Conservation (phyloP, 2,797 vertebrate species). For the Spizella passerina region DNA sequence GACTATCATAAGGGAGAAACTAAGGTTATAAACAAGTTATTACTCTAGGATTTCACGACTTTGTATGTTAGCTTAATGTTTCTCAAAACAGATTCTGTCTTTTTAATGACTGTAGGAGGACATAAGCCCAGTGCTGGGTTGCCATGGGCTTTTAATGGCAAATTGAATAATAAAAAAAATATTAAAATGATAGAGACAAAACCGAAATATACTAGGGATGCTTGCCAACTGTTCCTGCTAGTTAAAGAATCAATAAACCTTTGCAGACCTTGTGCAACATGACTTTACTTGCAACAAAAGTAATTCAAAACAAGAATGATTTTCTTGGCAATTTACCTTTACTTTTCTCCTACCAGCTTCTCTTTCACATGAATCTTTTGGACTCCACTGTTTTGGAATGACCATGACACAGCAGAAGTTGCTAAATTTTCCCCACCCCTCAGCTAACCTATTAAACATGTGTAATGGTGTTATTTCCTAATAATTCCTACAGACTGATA, state of each 20-base stretch:
- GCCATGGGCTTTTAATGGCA: constrained; percentile 29
- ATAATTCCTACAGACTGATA: constrained; percentile 11
- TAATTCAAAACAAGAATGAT: background rate
- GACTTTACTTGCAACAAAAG: background rate
- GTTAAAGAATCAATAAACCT: constrained; percentile 26
- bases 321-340: constrained; percentile 13
- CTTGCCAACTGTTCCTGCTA: background rate
- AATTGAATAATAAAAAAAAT: constrained; percentile 52
- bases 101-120: constrained; percentile 37
- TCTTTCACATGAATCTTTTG: background rate
- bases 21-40: constrained; percentile 50
- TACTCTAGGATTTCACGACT: constrained; percentile 37
- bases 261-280: background rate
- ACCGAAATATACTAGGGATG: constrained; percentile 5
- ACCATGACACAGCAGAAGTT: constrained; percentile 35
- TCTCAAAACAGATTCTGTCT: constrained; percentile 38
- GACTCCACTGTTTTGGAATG: constrained; percentile 32
- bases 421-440: background rate
- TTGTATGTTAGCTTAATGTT: constrained; percentile 30
- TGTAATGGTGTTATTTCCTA: constrained; percentile 14
- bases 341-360: background rate
- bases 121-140: constrained; percentile 2
- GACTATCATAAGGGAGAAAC: constrained; percentile 34
- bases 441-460: constrained; percentile 16
- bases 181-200: constrained; percentile 1